Evolutionary conservation across 2,797 vertebrate species (phyloP).

Genomic region (Epinephelus awoara): DNA sequence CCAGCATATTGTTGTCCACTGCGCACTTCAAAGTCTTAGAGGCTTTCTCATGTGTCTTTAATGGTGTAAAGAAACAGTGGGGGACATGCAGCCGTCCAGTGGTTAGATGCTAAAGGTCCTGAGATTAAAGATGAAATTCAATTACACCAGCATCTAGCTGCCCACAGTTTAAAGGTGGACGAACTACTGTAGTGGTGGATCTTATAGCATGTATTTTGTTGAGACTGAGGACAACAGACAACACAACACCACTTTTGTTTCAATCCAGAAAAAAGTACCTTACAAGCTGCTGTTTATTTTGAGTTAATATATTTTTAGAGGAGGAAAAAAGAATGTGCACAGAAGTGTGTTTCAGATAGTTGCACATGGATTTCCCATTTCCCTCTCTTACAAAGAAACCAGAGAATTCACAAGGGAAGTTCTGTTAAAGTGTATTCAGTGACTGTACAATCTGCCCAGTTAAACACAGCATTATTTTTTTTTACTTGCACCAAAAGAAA

Average conservation of each 20-base stretch:
- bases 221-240: constrained; percentile 20
- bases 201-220: constrained; percentile 10
- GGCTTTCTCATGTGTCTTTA: constrained; percentile 80
- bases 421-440: constrained; percentile 39
- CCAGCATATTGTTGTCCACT: constrained; percentile 69
- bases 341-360: constrained; percentile 29
- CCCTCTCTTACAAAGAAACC: constrained; percentile 60
- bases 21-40: constrained; percentile 79
- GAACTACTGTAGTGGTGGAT: not conserved
- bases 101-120: constrained; percentile 71
- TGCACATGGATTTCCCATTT: constrained; percentile 53
- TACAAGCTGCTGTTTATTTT: constrained; percentile 22
- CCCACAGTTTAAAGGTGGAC: constrained; percentile 41
- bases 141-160: constrained; percentile 62
- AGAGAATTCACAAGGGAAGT: constrained; percentile 68
- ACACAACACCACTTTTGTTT: not conserved
- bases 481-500: not conserved
- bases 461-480: not conserved
- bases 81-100: constrained; percentile 70
- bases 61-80: constrained; percentile 78
- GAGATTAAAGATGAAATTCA: constrained; percentile 79
- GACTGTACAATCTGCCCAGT: not conserved
- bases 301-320: constrained; percentile 27
- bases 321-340: not conserved
- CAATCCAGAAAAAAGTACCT: not conserved